Base-by-base conservation (phyloP, 2,113 vertebrate species). In the Paracanthobrama guichenoti region DNA sequence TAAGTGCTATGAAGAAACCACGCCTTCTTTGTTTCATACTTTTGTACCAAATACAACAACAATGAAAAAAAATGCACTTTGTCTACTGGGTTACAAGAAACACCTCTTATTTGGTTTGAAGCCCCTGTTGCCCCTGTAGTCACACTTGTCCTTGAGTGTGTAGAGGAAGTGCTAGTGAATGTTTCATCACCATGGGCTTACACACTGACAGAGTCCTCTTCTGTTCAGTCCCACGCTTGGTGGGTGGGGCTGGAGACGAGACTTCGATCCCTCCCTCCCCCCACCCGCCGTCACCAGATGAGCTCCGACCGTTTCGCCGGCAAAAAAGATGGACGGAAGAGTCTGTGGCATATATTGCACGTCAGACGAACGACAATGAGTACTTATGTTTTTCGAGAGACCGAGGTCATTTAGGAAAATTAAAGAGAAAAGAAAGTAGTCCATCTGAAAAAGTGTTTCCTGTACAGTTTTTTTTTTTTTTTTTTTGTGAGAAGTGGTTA, bases 271-370 rank as follows among this genome's bases (percentile, higher is more conserved):
- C 80, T 62, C 84, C 91, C 39, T n/a, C 39, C 4, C 0, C 35
- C 35, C 35, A 35, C 83, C 77, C 35, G 6, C 42, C 14, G 14
- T 73, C 50, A 24, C 12, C 42, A 35, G 11, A 12, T 24, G 67
- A 55, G 31, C 82, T 50, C 44, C 71, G 71, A 81, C 69, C 80
- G 46, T 42, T 83, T 82, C 59, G 12, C 48, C 44, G 31, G 59
- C 78, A 48, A 79, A 75, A 75, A 42, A 80, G 62, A 69, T 89
- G 94, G 93, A 95, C 92, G 93, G 93, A 93, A 92, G 88, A 92
- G 92, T 93, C 93, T 93, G 91, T 90, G 92, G 92, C 91, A 92
- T 94, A 81, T 81, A 94, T 94, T 95, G 94, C 93, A 95, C 93
- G 84, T 94, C 89, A 71, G 86, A 85, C 74, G 42, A 87, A 85